Percentiles rank a stretch among this genome's conserved stretches.
phyloP scores from a whole-genome alignment of 2,888 invertebrate genomes.

The Lasiommata megera region DNA sequence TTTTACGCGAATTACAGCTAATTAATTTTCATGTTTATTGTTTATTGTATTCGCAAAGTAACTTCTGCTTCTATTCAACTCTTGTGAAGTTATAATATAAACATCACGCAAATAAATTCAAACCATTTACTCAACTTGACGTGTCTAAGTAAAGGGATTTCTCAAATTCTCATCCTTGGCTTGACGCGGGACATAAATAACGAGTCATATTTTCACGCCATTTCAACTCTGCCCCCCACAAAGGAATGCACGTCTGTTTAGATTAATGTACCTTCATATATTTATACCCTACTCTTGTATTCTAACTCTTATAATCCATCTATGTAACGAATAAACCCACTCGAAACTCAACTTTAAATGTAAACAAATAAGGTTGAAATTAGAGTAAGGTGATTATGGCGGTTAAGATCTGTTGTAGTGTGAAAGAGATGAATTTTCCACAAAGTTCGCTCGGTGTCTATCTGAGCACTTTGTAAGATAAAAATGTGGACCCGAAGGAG shows the following conservation, averaged over 20 bases:
- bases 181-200: conserved; percentile 68
- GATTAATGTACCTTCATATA: conserved; percentile 80
- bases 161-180: conserved; percentile 53
- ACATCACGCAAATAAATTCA: conserved; percentile 25
- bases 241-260: conserved; percentile 74
- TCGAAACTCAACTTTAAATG: conserved; percentile 33
- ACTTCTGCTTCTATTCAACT: no score
- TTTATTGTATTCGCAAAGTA: no score
- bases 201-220: conserved; percentile 78
- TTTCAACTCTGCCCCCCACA: conserved; percentile 74
- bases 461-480: conserved; percentile 80
- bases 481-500: conserved; percentile 71
- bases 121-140: conserved; percentile 29
- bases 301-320: conserved; percentile 48
- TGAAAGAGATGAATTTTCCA: conserved; percentile 69
- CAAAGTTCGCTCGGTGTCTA: conserved; percentile 76
- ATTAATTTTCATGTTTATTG: no score
- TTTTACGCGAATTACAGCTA: no score
- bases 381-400: not conserved
- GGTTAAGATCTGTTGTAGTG: conserved; percentile 39
- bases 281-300: conserved; percentile 67
- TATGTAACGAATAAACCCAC: conserved; percentile 40
- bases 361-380: conserved; percentile 12
- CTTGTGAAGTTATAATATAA: no score
- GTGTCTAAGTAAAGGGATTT: conserved; percentile 36